Percentiles rank a stretch among this genome's conserved stretches.
Evolutionary conservation across 2,113 vertebrate genomes (phyloP).

Genomic region (Ursus arctos): DNA sequence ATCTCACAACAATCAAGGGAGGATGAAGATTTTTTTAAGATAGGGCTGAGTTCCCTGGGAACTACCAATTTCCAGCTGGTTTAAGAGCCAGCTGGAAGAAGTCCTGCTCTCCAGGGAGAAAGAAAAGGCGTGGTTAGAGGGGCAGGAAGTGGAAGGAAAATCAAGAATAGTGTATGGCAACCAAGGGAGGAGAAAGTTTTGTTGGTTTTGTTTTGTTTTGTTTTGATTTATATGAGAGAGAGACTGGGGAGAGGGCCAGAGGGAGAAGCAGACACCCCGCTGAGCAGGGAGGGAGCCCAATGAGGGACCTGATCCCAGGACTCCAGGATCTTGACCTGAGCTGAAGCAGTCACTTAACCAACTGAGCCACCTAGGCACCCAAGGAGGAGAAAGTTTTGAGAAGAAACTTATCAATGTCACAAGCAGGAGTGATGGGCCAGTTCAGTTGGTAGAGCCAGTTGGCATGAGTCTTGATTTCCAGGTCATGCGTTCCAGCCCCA

Average conservation of each 20-base stretch:
- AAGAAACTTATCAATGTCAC: not conserved
- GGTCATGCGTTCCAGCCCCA: not conserved
- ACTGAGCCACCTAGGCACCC: too few relatives aligned
- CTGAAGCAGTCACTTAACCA: too few relatives aligned
- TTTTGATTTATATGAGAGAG: too few relatives aligned
- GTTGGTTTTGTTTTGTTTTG: too few relatives aligned
- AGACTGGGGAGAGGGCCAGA: too few relatives aligned
- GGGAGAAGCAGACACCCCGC: too few relatives aligned
- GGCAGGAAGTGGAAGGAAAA: not conserved
- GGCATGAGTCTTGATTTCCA: not conserved
- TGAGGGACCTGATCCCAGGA: too few relatives aligned
- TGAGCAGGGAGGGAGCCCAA: too few relatives aligned
- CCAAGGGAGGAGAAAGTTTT: not conserved
- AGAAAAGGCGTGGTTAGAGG: not conserved
- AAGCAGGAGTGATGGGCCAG: not conserved
- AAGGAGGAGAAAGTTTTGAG: not conserved
- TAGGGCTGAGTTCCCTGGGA: not conserved
- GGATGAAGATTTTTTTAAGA: not conserved
- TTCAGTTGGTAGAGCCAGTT: not conserved
- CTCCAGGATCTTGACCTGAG: too few relatives aligned
- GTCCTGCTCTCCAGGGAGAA: not conserved
- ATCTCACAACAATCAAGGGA: not conserved
- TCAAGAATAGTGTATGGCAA: not conserved
- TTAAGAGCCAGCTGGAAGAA: not conserved
- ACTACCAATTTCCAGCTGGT: not conserved